Evolutionary conservation across 2,888 invertebrate species (phyloP), one percentile per base, ranked within the genome.

Genomic region (Rhimphoctona megacephalus): DNA sequence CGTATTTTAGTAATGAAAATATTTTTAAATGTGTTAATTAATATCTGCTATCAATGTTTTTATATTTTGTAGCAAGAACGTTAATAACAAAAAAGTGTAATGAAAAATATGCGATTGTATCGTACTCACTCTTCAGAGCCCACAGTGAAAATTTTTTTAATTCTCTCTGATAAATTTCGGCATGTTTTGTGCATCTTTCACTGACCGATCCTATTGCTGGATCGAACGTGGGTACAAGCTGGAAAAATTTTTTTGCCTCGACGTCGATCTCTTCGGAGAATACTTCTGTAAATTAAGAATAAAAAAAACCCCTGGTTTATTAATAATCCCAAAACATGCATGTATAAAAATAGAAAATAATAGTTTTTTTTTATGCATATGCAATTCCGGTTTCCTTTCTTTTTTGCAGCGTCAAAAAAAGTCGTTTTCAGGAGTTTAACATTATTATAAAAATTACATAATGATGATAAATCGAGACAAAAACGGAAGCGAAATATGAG

Each of bases 121-220:
- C 61, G 25, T 33, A 90, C 92, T 92, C 82, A 94, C 94, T 94
- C 88, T 93, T 93, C 0, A 94, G 89, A 25, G 94, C 94, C 94
- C 94, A 94, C 0, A 94, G 88, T 9, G 92, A 93, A 78, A 94
- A 93, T 83, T 93, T 94, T 5, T 90, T 89, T 19, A 94, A 90
- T 67, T 94, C 94, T 46, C 87, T 83, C 17, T 91, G 90, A 88
- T 92, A 94, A 73, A 94, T 90, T 1, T 91, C 90, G 2, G 93
- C 89, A 25, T 94, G 93, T 64, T 88, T 91, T 86, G 91, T 92
- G 88, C 94, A 94, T 85, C 92, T 89, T 3, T 89, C 80, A 86
- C 92, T 94, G n/a, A 94, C 93, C 6, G 87, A 64, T 52, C 94
- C 94, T 3, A 90, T 91, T 0, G 91, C 92, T 0, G 94, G 94